Evolutionary conservation across 2,888 invertebrate species (phyloP), one percentile per base, ranked within the genome.

Genomic region (Chesias legatella): DNA sequence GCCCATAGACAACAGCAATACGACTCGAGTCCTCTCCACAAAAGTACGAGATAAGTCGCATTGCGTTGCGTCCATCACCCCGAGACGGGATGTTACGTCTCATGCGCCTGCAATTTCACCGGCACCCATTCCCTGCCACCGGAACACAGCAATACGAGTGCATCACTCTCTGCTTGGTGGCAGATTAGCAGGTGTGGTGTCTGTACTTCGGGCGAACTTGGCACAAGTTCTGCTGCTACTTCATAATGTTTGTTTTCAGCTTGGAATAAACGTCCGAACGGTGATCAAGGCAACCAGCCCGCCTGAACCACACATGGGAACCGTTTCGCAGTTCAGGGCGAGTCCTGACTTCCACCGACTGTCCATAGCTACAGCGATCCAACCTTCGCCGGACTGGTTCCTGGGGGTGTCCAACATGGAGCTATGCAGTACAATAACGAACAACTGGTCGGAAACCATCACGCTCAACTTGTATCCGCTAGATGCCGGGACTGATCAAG

Each of bases 401-500:
- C 94, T 98, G 1, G 99, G 99, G 1, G 92, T 98, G 0, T 94
- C 93, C 24, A 94, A 95, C 0, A 79, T 98, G 37, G 95, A 99
- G 70, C 88, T 99, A 1, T 99, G 99, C 62, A 88, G 93, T 10
- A 77, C 86, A 5, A 93, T 95, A 67, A 95, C 95, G 0, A 61
- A 67, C 0, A 54, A 56, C 3, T 99, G 99, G 99, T 90, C 94
- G 3, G 92, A 94, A 30, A 91, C 92, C 39, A 83, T 94, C 41
- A 91, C 90, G 3, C 90, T 98, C 23, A 96, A 98, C 79, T 88
- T 99, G 7, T 96, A 93, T 67, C 98, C 98, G 0, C 95, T 95
- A 84, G 99, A 99, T 79, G 98, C 98, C 28, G 99, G 99, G 0
- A 98, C 98, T 0, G 98, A 99, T 64, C 92, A 92, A 62, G 99